phyloP scores from a whole-genome alignment of 2,113 vertebrate genomes.

The Chunga burmeisteri region DNA sequence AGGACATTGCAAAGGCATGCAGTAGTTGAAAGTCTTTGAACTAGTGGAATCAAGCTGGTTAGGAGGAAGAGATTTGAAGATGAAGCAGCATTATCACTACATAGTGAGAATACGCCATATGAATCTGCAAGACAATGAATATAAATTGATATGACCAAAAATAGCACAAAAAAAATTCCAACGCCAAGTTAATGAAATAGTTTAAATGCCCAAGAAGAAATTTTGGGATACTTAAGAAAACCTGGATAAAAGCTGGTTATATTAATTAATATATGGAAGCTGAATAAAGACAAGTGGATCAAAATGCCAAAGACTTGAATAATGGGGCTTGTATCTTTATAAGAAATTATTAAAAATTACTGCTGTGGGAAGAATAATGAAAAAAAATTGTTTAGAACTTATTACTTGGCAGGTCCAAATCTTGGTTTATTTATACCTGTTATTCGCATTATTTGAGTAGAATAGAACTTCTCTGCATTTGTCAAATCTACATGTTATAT shows the following conservation, averaged over 20 bases:
- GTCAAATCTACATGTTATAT: background rate
- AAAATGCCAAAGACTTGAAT: slow-evolving; percentile 24
- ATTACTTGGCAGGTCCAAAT: background rate
- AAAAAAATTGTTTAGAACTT: background rate
- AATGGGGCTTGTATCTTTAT: background rate
- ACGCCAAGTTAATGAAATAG: background rate
- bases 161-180: background rate
- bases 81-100: background rate
- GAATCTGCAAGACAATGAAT: background rate
- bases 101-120: background rate
- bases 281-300: background rate
- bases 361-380: background rate
- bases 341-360: slow-evolving; percentile 4
- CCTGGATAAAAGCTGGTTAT: background rate
- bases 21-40: background rate
- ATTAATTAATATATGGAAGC: slow-evolving; percentile 10
- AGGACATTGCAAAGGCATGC: slow-evolving; percentile 53
- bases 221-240: background rate
- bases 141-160: background rate
- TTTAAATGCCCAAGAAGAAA: background rate
- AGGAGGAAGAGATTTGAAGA: background rate
- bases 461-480: background rate
- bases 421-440: background rate
- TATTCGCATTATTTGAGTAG: background rate
- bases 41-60: background rate